A percentile compares a stretch with the other conserved stretches of the same genome.
These are phyloP conservation scores for Andrena chrysosceles DNA, from an alignment of 2,888 invertebrate species.

Conservation along the genomic window DNA sequence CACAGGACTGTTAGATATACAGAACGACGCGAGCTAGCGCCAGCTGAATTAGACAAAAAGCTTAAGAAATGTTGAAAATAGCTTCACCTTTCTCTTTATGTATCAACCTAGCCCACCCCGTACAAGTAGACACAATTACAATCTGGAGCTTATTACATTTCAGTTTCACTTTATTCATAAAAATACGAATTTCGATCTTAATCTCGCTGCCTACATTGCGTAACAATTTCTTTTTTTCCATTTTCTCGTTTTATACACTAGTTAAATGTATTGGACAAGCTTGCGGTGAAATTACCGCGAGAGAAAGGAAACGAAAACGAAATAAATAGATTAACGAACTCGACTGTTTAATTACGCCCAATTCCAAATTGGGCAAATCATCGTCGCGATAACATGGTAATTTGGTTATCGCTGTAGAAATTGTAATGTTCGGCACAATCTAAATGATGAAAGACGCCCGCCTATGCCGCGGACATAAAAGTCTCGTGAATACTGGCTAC, in stretches of 20 bases:
- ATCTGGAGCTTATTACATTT: conserved; percentile 48
- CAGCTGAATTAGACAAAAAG: neutral
- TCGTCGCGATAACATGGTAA: conserved; percentile 24
- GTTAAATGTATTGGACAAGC: conserved; percentile 61
- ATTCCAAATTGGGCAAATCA: conserved; percentile 33
- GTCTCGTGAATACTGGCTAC: conserved; percentile 50
- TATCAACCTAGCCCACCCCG: neutral
- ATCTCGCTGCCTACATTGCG: conserved; percentile 75
- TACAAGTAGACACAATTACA: conserved; percentile 5
- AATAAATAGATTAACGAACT: conserved; percentile 64
- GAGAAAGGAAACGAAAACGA: conserved; percentile 44
- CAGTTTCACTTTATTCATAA: conserved; percentile 80
- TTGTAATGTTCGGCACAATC: conserved; percentile 44
- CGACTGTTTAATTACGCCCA: conserved; percentile 34
- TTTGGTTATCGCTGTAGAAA: conserved; percentile 26
- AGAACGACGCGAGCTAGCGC: neutral
- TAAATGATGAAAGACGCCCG: conserved; percentile 40
- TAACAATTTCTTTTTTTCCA: conserved; percentile 73
- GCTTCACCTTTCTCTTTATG: neutral
- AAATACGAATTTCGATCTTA: conserved; percentile 80
- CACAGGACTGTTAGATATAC: neutral
- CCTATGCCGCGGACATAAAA: conserved; percentile 18
- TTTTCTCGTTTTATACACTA: conserved; percentile 59
- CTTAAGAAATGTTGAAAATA: neutral
- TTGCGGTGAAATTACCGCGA: conserved; percentile 29